Percentiles rank a stretch among this genome's conserved stretches.
Evolutionary conservation across 2,113 vertebrate species (phyloP).

Genomic region (Alligator mississippiensis): DNA sequence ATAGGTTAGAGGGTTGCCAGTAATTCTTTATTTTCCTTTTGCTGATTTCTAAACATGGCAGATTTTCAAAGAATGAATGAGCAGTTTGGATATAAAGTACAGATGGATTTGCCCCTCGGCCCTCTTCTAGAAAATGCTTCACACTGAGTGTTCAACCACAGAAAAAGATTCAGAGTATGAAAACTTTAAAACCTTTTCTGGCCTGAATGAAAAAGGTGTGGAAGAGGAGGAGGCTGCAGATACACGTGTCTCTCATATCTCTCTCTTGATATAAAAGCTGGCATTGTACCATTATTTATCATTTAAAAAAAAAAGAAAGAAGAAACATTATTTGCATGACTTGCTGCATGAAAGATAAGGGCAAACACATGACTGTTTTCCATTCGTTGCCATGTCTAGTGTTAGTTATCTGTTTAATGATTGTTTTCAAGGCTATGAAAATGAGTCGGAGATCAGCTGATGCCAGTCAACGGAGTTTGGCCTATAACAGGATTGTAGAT

Average conservation of each 20-base stretch:
- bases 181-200: conserved; percentile 49
- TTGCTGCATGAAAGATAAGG: conserved; percentile 41
- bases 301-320: conserved; percentile 22
- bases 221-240: conserved; percentile 30
- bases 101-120: not conserved
- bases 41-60: not conserved
- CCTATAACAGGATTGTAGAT: conserved; percentile 95
- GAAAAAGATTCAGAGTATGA: not conserved
- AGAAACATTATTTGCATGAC: conserved; percentile 29
- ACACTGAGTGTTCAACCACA: not conserved
- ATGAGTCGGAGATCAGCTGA: conserved; percentile 96
- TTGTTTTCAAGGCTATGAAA: conserved; percentile 95
- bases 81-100: not conserved
- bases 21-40: too few relatives aligned
- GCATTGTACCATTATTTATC: conserved; percentile 13
- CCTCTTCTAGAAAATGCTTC: conserved; percentile 7
- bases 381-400: conserved; percentile 10
- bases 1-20: too few relatives aligned
- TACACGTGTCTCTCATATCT: conserved; percentile 9
- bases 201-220: conserved; percentile 16
- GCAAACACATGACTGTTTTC: conserved; percentile 62
- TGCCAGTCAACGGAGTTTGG: conserved; percentile 92
- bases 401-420: conserved; percentile 72
- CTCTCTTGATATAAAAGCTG: conserved; percentile 25
- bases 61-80: not conserved